These are phyloP conservation scores for Hirtodrosophila cameraria DNA, from an alignment of 2,888 invertebrate genomes.

Conservation along the genomic window DNA sequence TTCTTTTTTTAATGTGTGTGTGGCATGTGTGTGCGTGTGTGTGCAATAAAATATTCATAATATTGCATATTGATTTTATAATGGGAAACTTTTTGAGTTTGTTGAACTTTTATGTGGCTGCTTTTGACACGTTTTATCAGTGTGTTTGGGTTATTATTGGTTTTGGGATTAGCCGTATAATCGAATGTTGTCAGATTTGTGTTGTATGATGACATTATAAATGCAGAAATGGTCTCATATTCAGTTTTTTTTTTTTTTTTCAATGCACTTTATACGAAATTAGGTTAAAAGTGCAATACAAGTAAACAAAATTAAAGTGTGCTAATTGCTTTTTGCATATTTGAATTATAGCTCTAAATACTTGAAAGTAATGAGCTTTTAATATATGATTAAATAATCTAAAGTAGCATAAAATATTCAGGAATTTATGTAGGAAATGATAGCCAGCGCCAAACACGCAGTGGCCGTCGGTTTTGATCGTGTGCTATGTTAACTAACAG, in stretches of 20 bases:
- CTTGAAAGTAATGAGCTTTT: neutral
- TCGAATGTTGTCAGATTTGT: slow-evolving; percentile 37
- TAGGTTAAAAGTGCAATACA: slow-evolving; percentile 24
- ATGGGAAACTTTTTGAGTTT: slow-evolving; percentile 46
- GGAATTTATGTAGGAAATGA: too few relatives aligned
- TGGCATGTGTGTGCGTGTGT: slow-evolving; percentile 7
- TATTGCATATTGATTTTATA: slow-evolving; percentile 69
- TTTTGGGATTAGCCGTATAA: slow-evolving; percentile 49
- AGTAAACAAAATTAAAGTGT: slow-evolving; percentile 14
- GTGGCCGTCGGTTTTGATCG: too few relatives aligned
- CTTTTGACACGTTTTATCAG: slow-evolving; percentile 25
- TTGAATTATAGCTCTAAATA: neutral
- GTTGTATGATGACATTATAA: slow-evolving; percentile 13
- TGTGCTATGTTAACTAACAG: too few relatives aligned
- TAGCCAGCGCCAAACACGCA: too few relatives aligned
- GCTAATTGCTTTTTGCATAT: slow-evolving; percentile 23
- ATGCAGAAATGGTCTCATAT: neutral
- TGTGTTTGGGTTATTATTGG: slow-evolving; percentile 22
- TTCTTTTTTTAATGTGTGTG: slow-evolving; percentile 1
- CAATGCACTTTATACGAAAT: slow-evolving; percentile 9
- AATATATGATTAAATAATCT: neutral
- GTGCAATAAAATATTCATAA: slow-evolving; percentile 65
- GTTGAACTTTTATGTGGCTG: slow-evolving; percentile 49
- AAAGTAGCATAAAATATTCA: neutral
- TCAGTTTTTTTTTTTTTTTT: neutral